phyloP scores from a whole-genome alignment of 1,140 invertebrate genomes.

The Drosophila lowei region DNA sequence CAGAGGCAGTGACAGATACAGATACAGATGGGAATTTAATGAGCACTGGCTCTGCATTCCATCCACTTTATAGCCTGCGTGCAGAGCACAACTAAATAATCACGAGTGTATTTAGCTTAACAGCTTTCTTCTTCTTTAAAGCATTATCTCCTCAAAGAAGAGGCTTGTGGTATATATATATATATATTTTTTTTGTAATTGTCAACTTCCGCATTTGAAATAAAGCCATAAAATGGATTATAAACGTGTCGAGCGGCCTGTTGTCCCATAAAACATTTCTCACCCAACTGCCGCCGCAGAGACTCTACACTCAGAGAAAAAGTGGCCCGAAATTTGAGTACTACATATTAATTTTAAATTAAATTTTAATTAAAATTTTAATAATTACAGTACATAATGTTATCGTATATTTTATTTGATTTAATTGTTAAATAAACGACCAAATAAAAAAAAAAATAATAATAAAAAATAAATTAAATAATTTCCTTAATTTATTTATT shows the following conservation, averaged over 20 bases:
- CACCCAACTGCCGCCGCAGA: constrained; percentile 4
- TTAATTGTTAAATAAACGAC: no score
- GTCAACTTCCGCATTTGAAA: constrained; percentile 47
- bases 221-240: constrained; percentile 32
- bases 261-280: constrained; percentile 48
- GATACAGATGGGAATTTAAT: constrained; percentile 47
- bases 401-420: no score
- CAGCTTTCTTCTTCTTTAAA: constrained; percentile 39
- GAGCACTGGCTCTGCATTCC: constrained; percentile 35
- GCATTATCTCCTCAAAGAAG: constrained; percentile 13
- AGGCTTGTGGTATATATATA: neutral
- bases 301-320: no score
- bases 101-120: constrained; percentile 7
- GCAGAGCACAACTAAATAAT: neutral
- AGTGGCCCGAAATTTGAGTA: no score
- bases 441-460: no score
- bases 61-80: constrained; percentile 26
- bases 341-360: no score
- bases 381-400: no score
- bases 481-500: no score
- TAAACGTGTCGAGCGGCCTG: constrained; percentile 24
- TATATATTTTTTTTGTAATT: constrained; percentile 40
- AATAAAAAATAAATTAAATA: no score
- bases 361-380: no score
- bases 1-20: constrained; percentile 23